phyloP scores from a whole-genome alignment of 2,888 invertebrate genomes.

The Gymnocheta viridis region DNA sequence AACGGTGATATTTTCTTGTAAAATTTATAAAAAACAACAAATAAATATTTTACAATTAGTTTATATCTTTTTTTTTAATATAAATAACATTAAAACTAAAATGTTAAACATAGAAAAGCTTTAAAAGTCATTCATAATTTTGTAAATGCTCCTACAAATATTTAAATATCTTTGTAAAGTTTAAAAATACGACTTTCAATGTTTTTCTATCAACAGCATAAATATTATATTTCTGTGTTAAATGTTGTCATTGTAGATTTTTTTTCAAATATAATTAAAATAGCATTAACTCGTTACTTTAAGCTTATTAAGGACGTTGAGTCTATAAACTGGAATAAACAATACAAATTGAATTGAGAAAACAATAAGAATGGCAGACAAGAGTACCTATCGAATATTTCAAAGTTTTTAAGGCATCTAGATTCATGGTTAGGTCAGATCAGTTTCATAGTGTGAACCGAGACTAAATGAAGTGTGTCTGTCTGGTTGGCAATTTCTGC shows the following conservation, averaged over 20 bases:
- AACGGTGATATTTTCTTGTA: constrained; percentile 51
- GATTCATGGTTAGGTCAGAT: no score
- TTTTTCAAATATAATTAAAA: constrained; percentile 34
- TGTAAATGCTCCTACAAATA: neutral
- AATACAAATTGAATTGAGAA: neutral
- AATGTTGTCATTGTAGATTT: constrained; percentile 58
- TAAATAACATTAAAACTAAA: constrained; percentile 30
- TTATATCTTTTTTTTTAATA: constrained; percentile 18
- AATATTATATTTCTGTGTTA: constrained; percentile 61
- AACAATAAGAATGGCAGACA: neutral
- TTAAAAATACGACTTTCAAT: neutral
- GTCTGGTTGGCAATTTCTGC: no score
- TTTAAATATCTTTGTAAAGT: neutral
- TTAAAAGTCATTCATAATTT: neutral
- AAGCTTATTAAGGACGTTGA: constrained; percentile 33
- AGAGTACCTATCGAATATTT: neutral
- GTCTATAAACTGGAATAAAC: neutral
- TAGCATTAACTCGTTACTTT: constrained; percentile 49
- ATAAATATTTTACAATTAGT: constrained; percentile 10
- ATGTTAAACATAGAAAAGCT: constrained; percentile 22
- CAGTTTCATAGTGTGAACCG: no score
- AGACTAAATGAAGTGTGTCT: no score
- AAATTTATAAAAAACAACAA: constrained; percentile 5
- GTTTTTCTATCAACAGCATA: constrained; percentile 4
- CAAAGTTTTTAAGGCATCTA: no score